phyloP scores from a whole-genome alignment of 2,113 vertebrate species.

The Anolis sagrei region DNA sequence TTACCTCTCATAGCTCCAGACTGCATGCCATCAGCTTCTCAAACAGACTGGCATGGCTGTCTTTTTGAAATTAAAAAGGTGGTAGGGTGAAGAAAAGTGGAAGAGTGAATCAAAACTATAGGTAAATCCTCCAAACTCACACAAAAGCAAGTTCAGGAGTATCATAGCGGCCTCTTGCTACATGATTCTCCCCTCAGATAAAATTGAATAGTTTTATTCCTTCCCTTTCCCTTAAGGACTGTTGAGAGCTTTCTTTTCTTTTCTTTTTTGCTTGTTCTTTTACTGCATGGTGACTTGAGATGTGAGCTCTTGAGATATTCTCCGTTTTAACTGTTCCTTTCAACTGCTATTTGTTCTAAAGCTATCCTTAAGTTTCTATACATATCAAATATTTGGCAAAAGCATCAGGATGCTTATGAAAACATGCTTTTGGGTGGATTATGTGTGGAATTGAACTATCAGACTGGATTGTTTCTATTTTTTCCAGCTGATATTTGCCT shows the following conservation, averaged over 20 bases:
- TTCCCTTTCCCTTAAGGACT: background rate
- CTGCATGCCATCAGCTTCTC: too few relatives aligned
- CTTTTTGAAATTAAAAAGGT: too few relatives aligned
- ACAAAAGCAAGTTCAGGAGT: too few relatives aligned
- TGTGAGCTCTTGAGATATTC: too few relatives aligned
- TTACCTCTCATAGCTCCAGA: too few relatives aligned
- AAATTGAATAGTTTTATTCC: background rate
- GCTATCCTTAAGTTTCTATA: background rate
- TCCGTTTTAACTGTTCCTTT: background rate
- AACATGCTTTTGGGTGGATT: background rate
- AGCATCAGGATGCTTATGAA: background rate
- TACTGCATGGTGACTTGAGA: background rate
- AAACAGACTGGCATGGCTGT: too few relatives aligned
- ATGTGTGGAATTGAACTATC: background rate
- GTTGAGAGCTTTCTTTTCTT: background rate
- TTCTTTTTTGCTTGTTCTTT: too few relatives aligned
- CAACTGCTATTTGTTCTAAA: background rate
- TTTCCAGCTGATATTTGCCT: background rate
- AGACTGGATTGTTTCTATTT: background rate
- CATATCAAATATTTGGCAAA: background rate
- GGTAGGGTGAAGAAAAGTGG: too few relatives aligned
- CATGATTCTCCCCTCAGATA: background rate
- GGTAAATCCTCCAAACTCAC: too few relatives aligned
- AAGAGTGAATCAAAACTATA: too few relatives aligned
- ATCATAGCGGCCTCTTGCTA: background rate